Conservation (phyloP, 1,140 invertebrate genomes). For the Rhagoletis zephyria region DNA sequence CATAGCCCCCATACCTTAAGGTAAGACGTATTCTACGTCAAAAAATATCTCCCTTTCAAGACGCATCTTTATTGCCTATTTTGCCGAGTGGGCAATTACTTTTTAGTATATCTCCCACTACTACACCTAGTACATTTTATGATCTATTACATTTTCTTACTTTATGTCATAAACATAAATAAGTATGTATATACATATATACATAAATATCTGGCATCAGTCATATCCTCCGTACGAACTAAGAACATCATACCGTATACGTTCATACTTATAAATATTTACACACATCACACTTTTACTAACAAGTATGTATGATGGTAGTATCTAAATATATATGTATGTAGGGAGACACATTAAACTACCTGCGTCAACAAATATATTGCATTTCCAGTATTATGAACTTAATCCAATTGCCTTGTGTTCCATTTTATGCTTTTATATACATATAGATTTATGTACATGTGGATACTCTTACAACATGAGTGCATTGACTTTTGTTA, state of each 20-base stretch:
- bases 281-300: neutral
- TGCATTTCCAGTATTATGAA: neutral
- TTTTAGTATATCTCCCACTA: too few species aligned
- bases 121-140: too few species aligned
- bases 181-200: too few species aligned
- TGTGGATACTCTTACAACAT: too few species aligned
- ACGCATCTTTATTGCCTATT: too few species aligned
- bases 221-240: neutral
- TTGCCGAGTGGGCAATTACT: too few species aligned
- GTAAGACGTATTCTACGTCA: too few species aligned
- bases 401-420: too few species aligned
- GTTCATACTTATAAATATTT: neutral
- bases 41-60: neutral
- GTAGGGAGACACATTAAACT: neutral
- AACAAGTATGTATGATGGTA: neutral
- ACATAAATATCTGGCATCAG: neutral
- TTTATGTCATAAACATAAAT: neutral
- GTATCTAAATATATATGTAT: neutral
- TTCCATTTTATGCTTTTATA: too few species aligned
- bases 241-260: too few species aligned
- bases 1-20: too few species aligned
- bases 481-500: conserved; percentile 15
- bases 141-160: conserved; percentile 13
- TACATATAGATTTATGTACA: neutral
- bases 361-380: neutral